Conservation (phyloP, 2,113 vertebrate genomes). For the Tringa solitaria region DNA sequence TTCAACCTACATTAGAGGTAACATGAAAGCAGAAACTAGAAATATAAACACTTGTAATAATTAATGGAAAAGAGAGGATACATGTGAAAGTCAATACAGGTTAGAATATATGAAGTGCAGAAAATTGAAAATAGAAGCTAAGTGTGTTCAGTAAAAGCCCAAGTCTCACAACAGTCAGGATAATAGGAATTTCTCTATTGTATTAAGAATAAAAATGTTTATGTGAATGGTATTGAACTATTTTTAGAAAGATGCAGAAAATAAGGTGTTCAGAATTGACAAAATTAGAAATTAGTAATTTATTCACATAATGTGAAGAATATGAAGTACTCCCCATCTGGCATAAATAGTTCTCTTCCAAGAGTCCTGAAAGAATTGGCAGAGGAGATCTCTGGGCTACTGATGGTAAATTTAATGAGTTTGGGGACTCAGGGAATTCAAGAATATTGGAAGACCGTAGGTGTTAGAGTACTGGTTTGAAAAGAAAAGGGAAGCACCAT, state of each 20-base stretch:
- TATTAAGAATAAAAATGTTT: not conserved
- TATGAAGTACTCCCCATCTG: not conserved
- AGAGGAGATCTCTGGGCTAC: slow-evolving; percentile 19
- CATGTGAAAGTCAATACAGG: not conserved
- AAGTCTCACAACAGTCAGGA: not conserved
- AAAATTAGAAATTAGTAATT: not conserved
- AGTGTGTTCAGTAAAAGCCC: not conserved
- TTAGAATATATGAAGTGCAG: not conserved
- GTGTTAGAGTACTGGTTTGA: slow-evolving; percentile 17
- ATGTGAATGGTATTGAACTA: not conserved
- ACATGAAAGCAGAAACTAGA: not conserved
- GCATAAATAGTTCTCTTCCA: not conserved
- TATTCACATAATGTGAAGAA: not conserved
- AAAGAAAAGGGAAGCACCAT: slow-evolving; percentile 36
- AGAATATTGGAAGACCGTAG: not conserved
- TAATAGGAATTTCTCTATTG: not conserved
- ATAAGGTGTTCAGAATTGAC: not conserved
- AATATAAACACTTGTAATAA: not conserved
- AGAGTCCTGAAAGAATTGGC: slow-evolving; percentile 24
- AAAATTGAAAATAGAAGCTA: not conserved
- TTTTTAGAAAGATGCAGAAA: not conserved
- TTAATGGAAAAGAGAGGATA: not conserved
- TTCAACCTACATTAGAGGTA: not conserved
- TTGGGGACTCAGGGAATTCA: not conserved
- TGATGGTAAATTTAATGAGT: slow-evolving; percentile 55